Percentiles rank a stretch among this genome's conserved stretches.
phyloP scores from a whole-genome alignment of 2,888 invertebrate genomes.

The Drosophila histrio region DNA sequence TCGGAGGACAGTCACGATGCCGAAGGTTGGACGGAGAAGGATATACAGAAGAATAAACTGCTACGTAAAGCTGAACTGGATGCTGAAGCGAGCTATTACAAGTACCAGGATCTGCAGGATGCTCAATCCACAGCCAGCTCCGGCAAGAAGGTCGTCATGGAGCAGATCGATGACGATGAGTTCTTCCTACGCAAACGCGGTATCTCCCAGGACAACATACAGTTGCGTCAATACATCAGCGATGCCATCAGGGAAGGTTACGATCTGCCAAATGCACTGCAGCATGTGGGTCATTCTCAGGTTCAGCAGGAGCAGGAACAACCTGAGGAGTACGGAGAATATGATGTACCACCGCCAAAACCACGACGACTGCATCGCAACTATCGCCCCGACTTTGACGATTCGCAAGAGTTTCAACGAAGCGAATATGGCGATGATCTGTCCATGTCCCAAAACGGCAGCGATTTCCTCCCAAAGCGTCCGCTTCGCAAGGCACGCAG shows the following conservation, averaged over 20 bases:
- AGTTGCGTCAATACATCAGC: slow-evolving; percentile 90
- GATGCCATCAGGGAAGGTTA: slow-evolving; percentile 92
- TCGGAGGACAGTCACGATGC: slow-evolving; percentile 84
- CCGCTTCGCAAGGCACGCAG: slow-evolving; percentile 85
- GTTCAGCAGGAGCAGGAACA: slow-evolving; percentile 17
- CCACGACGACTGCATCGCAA: slow-evolving; percentile 80
- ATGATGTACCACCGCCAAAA: slow-evolving; percentile 84
- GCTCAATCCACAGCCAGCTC: slow-evolving; percentile 87
- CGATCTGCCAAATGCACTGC: slow-evolving; percentile 87
- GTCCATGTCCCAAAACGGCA: slow-evolving; percentile 82
- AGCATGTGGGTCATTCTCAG: slow-evolving; percentile 85
- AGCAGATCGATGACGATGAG: slow-evolving; percentile 94
- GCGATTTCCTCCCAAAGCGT: slow-evolving; percentile 84
- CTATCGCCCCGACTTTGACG: slow-evolving; percentile 76
- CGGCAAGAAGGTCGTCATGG: slow-evolving; percentile 88
- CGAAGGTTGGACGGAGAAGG: slow-evolving; percentile 84
- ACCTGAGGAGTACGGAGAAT: slow-evolving; percentile 79
- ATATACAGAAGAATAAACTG: slow-evolving; percentile 83
- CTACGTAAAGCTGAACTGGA: slow-evolving; percentile 81
- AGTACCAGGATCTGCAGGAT: slow-evolving; percentile 83
- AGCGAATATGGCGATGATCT: slow-evolving; percentile 82
- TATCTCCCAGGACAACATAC: slow-evolving; percentile 91
- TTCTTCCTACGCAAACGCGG: slow-evolving; percentile 93
- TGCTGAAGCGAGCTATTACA: slow-evolving; percentile 81
- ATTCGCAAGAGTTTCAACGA: slow-evolving; percentile 80